Conservation (phyloP, 2,797 vertebrate genomes). For the Alcedo quadribrachys region DNA sequence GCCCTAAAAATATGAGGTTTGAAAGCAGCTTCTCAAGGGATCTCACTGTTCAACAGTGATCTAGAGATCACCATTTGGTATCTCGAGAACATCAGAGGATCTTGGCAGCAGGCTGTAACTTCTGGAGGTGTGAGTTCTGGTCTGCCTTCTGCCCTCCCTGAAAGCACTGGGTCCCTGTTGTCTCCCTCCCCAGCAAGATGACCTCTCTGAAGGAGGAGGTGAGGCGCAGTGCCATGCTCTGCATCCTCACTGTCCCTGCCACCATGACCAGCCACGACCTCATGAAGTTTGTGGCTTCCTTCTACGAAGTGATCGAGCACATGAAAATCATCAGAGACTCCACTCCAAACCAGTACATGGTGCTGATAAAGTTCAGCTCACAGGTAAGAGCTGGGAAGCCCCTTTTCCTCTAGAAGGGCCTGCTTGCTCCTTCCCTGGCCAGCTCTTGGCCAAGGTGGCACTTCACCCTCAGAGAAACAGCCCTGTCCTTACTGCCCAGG, state of each 20-base stretch:
- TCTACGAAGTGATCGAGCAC: slow-evolving; percentile 96
- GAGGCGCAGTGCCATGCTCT: slow-evolving; percentile 94
- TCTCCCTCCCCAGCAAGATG: slow-evolving; percentile 88
- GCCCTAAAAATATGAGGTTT: fast-evolving
- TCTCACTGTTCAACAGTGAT: neutral
- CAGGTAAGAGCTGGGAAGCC: slow-evolving; percentile 82
- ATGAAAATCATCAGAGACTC: slow-evolving; percentile 99
- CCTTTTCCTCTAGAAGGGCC: neutral
- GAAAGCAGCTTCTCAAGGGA: neutral
- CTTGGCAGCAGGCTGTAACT: neutral
- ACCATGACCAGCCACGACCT: slow-evolving; percentile 99
- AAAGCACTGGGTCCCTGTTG: slow-evolving; percentile 38
- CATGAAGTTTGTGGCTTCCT: slow-evolving; percentile 96
- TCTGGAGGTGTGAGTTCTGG: neutral
- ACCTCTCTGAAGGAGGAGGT: slow-evolving; percentile 93
- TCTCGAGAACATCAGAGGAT: no score
- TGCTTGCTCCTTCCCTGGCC: neutral
- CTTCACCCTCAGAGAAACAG: fast-evolving
- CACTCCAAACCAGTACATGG: slow-evolving; percentile 98
- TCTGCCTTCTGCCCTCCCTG: neutral
- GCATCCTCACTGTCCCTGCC: slow-evolving; percentile 94
- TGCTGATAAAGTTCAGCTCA: slow-evolving; percentile 91
- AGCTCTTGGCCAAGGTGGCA: neutral
- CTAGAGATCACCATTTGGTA: neutral
- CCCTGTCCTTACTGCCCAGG: neutral